Percentiles rank a stretch among this genome's conserved stretches.
phyloP scores from a whole-genome alignment of 1,140 invertebrate genomes.

The Sycophila sp. region DNA sequence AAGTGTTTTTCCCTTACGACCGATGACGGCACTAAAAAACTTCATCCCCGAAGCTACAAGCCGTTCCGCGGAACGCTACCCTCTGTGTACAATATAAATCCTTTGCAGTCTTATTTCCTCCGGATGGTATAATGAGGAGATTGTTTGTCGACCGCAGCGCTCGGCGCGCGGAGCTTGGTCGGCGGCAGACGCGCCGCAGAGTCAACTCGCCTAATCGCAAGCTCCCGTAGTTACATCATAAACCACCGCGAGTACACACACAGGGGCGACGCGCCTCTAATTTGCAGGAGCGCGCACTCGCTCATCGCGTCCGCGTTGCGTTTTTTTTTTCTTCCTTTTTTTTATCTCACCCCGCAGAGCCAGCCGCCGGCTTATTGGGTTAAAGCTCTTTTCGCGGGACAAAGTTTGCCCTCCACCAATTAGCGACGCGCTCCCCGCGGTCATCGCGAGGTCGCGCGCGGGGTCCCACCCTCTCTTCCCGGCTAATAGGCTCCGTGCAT shows the following conservation, averaged over 20 bases:
- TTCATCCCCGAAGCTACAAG: no score
- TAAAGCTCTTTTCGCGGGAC: conserved; percentile 1
- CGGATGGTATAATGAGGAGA: conserved; percentile 17
- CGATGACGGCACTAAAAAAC: no score
- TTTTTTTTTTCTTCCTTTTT: no score
- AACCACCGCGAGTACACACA: background rate
- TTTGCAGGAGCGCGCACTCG: background rate
- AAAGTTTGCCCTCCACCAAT: conserved; percentile 11
- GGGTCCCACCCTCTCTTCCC: no score
- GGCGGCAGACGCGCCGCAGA: no score
- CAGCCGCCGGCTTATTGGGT: conserved; percentile 10
- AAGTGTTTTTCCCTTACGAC: no score
- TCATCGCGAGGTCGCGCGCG: background rate
- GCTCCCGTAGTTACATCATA: no score
- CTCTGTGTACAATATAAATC: background rate
- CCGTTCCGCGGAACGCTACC: no score
- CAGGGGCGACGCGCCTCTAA: background rate
- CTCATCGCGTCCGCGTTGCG: background rate
- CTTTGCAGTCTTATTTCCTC: background rate
- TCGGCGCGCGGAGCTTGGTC: background rate
- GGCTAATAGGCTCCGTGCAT: background rate
- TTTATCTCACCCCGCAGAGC: no score
- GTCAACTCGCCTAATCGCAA: no score
- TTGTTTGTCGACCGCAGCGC: conserved; percentile 13
- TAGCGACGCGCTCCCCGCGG: conserved; percentile 2